These are phyloP conservation scores for Pangasianodon hypophthalmus DNA, from an alignment of 2,113 vertebrate genomes.

Conservation along the genomic window DNA sequence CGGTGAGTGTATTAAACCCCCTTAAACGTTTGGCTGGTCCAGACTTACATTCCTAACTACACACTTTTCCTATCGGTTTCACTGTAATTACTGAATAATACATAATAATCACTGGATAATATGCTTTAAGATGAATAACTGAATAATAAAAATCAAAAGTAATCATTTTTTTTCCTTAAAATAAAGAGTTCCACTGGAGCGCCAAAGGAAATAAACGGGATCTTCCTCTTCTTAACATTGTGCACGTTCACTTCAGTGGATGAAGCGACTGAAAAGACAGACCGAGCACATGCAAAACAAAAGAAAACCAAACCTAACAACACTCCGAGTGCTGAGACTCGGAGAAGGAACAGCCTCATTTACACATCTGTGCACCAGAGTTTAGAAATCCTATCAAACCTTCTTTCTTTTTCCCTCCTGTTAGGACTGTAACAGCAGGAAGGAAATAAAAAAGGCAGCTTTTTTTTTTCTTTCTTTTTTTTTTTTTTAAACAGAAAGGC, in stretches of 20 bases:
- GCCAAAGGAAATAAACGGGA: slow-evolving; percentile 63
- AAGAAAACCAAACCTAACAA: slow-evolving; percentile 47
- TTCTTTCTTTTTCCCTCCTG: slow-evolving; percentile 52
- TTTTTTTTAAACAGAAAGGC: slow-evolving; percentile 73
- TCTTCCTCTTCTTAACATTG: slow-evolving; percentile 57
- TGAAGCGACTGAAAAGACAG: slow-evolving; percentile 78
- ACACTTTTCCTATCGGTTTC: not conserved
- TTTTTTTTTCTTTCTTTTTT: slow-evolving; percentile 56
- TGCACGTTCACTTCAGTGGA: slow-evolving; percentile 57
- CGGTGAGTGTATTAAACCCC: not conserved
- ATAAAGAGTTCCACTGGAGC: slow-evolving; percentile 72
- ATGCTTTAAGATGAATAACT: not conserved
- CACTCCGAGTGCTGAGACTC: slow-evolving; percentile 69
- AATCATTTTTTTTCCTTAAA: not conserved
- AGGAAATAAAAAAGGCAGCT: not conserved
- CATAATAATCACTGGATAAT: not conserved
- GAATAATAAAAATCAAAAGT: not conserved
- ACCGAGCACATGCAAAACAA: slow-evolving; percentile 74
- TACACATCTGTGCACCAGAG: slow-evolving; percentile 50
- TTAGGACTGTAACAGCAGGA: slow-evolving; percentile 56
- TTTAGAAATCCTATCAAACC: slow-evolving; percentile 63
- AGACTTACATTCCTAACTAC: not conserved
- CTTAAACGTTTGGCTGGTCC: not conserved
- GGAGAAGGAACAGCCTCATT: slow-evolving; percentile 52
- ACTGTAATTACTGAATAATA: not conserved